Base-by-base conservation (phyloP, 2,113 vertebrate genomes). In the Grallaria varia region DNA sequence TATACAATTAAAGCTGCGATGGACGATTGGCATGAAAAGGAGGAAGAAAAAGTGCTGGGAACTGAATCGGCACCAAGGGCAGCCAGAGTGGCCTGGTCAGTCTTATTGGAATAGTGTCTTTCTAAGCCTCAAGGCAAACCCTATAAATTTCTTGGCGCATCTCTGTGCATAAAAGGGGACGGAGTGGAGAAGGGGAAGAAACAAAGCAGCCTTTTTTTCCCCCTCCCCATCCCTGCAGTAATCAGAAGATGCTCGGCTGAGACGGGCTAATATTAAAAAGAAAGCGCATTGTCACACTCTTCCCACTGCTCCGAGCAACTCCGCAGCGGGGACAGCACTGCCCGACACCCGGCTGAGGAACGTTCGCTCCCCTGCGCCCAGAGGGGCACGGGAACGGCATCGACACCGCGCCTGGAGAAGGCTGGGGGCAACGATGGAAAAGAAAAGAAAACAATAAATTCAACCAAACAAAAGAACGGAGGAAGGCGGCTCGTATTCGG, bases 211-310 rank as follows among this genome's bases (percentile, higher is more conserved):
- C 14, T 50, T 16, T 22, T 67, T 21, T n/a, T 37, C 52, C 10
- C 17, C 28, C n/a, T 9, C 49, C 47, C n/a, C 58, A 23, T 7
- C 40, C 62, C 68, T 93, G 77, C 87, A 92, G 72, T 72, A 88
- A 71, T 89, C 69, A 31, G 21, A 63, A 78, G 83, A 76, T 76
- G 58, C 75, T 93, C 74, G 93, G 96, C 95, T 97, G 97, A 88
- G 91, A 97, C 82, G 89, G 96, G 95, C 96, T 90, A 96, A 94
- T 96, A 97, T 97, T 96, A 96, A 97, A 93, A 93, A 86, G 89
- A 93, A 97, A 95, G 82, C 68, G 81, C 91, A 92, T 87, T 97
- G 93, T 95, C 90, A 85, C 94, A 92, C 89, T 87, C 93, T 96
- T 80, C 93, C 93, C 73, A 96, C 89, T 92, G 71, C 92, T 94